Percentiles rank a stretch among this genome's conserved stretches.
Conservation (phyloP, 2,113 vertebrate species). For the Nesospiza acunhae region DNA sequence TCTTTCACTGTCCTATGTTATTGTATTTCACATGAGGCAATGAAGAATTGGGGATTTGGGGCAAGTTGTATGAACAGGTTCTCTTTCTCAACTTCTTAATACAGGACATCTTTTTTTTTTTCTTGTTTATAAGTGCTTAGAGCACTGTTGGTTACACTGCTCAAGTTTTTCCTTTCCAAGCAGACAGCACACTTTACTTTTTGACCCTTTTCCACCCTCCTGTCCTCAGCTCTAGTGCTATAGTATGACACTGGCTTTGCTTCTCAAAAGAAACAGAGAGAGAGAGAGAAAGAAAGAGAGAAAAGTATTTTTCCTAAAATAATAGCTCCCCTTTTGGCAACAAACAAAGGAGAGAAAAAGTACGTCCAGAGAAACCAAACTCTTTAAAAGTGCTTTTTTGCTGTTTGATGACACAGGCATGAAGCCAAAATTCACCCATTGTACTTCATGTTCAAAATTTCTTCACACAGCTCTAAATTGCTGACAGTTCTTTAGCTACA, state of each 20-base stretch:
- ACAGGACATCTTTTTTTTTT: background rate
- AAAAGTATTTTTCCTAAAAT: constrained; percentile 49
- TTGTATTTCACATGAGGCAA: background rate
- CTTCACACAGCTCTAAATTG: constrained; percentile 34
- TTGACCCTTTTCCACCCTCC: constrained; percentile 11
- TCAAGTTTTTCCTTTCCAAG: background rate
- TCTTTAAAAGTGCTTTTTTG: constrained; percentile 9
- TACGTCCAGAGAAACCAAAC: constrained; percentile 27
- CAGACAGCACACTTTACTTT: background rate
- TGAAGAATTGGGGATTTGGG: background rate
- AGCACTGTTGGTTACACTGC: background rate
- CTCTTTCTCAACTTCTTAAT: background rate
- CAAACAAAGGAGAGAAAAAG: constrained; percentile 50
- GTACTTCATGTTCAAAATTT: constrained; percentile 49
- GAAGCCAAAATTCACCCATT: constrained; percentile 59
- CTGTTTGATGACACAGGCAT: constrained; percentile 63
- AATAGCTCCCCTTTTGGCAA: constrained; percentile 61
- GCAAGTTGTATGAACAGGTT: background rate
- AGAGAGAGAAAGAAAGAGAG: background rate
- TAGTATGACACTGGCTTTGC: background rate
- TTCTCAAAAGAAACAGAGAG: background rate
- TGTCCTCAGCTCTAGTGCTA: constrained; percentile 14
- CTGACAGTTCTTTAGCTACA: constrained; percentile 40
- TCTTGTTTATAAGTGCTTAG: background rate
- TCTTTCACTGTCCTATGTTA: background rate